These are phyloP conservation scores for Philotrypesis tridentata DNA, from an alignment of 1,140 invertebrate genomes.

Conservation along the genomic window DNA sequence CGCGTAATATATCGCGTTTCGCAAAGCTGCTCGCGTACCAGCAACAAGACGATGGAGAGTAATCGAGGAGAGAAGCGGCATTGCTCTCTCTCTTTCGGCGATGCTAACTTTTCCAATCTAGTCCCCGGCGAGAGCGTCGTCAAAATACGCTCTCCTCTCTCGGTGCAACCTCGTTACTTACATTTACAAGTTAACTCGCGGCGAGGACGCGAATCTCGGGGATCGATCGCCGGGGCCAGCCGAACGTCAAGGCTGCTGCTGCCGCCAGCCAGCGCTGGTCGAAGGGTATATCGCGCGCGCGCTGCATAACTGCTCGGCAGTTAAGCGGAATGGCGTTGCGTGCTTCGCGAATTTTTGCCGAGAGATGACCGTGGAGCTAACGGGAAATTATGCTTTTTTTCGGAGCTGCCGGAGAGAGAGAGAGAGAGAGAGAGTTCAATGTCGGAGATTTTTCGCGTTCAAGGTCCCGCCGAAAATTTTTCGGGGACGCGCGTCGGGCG, in stretches of 20 bases:
- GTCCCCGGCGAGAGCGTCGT: background rate
- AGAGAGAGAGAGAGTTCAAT: no score
- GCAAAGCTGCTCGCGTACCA: background rate
- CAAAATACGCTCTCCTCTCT: background rate
- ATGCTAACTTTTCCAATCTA: slow-evolving; percentile 30
- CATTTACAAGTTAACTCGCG: slow-evolving; percentile 31
- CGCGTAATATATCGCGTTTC: background rate
- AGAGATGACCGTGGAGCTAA: background rate
- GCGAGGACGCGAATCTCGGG: background rate
- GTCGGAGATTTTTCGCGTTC: background rate
- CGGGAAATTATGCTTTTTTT: background rate
- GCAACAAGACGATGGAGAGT: background rate
- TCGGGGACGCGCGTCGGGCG: no score
- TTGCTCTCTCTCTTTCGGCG: background rate
- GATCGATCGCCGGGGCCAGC: slow-evolving; percentile 18
- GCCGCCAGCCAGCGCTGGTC: background rate
- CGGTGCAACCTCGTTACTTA: slow-evolving; percentile 25
- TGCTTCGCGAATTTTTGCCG: background rate
- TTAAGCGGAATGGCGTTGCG: background rate
- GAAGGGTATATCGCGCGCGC: background rate
- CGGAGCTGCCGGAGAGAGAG: background rate
- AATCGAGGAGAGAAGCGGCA: background rate
- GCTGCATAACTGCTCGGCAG: background rate
- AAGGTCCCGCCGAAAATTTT: background rate
- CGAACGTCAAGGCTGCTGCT: slow-evolving; percentile 24